phyloP scores from a whole-genome alignment of 2,888 invertebrate genomes.

The Serrognathus titanus region DNA sequence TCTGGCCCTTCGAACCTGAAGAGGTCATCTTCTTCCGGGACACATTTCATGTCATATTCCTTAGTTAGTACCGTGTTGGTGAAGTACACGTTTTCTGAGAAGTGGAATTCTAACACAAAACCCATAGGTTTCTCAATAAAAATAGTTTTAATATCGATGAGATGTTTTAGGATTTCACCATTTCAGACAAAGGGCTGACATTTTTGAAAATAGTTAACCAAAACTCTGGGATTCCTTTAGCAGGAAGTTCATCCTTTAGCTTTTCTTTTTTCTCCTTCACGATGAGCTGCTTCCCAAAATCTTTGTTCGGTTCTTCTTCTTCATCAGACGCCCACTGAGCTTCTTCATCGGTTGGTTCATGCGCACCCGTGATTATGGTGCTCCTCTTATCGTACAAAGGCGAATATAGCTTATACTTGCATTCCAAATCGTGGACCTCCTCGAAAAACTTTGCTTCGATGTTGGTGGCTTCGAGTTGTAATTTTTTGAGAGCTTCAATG shows the following conservation, averaged over 20 bases:
- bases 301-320: conserved; percentile 52
- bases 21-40: conserved; percentile 79
- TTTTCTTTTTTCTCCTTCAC: conserved; percentile 56
- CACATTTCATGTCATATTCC: conserved; percentile 87
- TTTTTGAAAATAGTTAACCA: conserved; percentile 95
- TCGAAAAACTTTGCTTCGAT: conserved; percentile 81
- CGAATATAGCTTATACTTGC: conserved; percentile 77
- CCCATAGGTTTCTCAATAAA: conserved; percentile 68
- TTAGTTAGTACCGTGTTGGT: conserved; percentile 82
- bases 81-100: conserved; percentile 88
- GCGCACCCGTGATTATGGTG: conserved; percentile 63
- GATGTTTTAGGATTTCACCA: conserved; percentile 82
- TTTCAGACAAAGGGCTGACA: conserved; percentile 79
- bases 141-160: conserved; percentile 77
- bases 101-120: conserved; percentile 85
- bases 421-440: conserved; percentile 90
- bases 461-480: conserved; percentile 80
- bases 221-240: conserved; percentile 86
- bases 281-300: conserved; percentile 63
- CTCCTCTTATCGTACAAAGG: conserved; percentile 74
- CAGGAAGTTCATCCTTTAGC: conserved; percentile 37
- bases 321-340: conserved; percentile 85
- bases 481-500: conserved; percentile 78
- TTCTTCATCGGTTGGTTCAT: conserved; percentile 89
- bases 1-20: conserved; percentile 93